phyloP scores from a whole-genome alignment of 2,113 vertebrate genomes.

The Oreotrochilus melanogaster region DNA sequence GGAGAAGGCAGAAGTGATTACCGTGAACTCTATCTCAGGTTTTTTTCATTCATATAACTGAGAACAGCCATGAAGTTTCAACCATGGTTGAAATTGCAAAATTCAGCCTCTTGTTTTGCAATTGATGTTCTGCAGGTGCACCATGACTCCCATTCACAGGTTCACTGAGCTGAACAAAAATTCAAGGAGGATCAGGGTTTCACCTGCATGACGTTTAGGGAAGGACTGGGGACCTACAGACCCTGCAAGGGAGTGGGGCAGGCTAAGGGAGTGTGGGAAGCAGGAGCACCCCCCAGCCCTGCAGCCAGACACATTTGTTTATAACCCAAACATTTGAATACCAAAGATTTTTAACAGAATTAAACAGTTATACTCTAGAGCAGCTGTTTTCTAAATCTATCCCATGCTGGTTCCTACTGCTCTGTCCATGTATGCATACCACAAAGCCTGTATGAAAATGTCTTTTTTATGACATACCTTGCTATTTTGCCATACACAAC shows the following conservation, averaged over 20 bases:
- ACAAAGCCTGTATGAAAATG: background rate
- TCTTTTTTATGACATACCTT: conserved; percentile 53
- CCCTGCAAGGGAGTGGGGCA: fast-evolving
- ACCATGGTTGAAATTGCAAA: background rate
- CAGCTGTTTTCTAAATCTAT: background rate
- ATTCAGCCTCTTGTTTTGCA: background rate
- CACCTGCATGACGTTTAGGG: background rate
- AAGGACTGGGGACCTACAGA: background rate
- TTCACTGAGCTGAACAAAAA: background rate
- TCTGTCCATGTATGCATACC: background rate
- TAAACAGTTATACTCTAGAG: background rate
- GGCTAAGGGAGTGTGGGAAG: background rate
- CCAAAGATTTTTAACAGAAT: background rate
- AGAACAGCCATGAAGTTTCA: background rate
- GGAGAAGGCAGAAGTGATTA: background rate
- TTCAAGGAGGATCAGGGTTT: background rate
- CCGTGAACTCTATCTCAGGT: background rate
- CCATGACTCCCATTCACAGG: background rate
- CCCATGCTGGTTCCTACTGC: background rate
- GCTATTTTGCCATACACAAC: conserved; percentile 78
- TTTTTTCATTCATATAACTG: background rate
- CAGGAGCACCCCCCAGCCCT: background rate
- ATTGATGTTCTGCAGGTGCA: background rate
- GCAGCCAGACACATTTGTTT: background rate
- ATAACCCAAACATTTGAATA: background rate